Evolutionary conservation across 2,113 vertebrate species (phyloP), one percentile per base, ranked within the genome.

Genomic region (Scomber colias): DNA sequence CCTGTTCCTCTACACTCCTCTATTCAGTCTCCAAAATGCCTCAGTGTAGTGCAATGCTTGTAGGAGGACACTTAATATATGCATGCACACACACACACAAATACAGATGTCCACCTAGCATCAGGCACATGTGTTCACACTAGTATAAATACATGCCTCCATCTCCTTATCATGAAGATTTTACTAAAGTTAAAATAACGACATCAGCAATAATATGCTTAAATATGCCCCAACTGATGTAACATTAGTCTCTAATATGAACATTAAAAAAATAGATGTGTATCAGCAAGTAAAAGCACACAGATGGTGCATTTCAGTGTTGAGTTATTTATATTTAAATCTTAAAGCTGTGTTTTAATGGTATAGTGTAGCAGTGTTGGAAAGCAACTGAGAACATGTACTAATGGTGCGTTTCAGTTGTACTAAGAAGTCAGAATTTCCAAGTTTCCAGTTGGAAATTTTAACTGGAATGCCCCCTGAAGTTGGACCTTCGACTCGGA

Each of bases 1-100:
- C 74, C 73, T 75, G 72, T 80, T 78, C 75, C 24, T 59, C 79
- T 75, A 82, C 65, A 75, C 88, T 85, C 56, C 77, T 86, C 63
- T 71, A 89, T 87, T 85, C 82, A 89, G 73, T 10, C 21, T 55
- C 50, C 66, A 64, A 60, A 87, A 77, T 64, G 81, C 44, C 57
- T 75, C 55, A 74, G 46, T 83, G 67, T 83, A 79, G 77, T 44
- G 74, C 66, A 78, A 48, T 11, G 12, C 76, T 79, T 79, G 84
- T 84, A 70, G 27, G 56, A 83, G 61, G 67, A 75, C 2, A 11
- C 54, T 5, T 78, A 67, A 85, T 74, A 63, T 76, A 87, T 75
- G 66, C 85, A 73, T 35, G 12, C 45, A 54, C 49, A 53, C 59
- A 67, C 31, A 56, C 31, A 56, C n/a, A 56, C 53, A 68, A 7